phyloP scores from a whole-genome alignment of 2,888 invertebrate species.

The Hofmannophila pseudospretella region DNA sequence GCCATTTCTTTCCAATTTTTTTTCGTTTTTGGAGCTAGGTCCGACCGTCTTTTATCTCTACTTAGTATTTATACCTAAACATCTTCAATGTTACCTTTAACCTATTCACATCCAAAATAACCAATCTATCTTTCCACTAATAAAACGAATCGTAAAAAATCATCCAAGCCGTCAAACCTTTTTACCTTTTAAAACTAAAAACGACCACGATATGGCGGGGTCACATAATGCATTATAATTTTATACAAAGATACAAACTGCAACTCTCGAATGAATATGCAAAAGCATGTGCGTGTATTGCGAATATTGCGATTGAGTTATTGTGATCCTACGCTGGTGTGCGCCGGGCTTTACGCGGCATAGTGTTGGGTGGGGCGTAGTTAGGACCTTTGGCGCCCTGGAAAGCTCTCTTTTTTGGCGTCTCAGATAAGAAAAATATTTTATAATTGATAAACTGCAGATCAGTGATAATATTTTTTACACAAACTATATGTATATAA shows the following conservation, averaged over 20 bases:
- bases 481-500: no score
- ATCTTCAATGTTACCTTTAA: no score
- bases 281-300: slow-evolving; percentile 58
- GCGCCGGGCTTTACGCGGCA: slow-evolving; percentile 24
- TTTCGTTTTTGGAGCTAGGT: no score
- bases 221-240: slow-evolving; percentile 77
- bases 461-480: no score
- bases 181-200: slow-evolving; percentile 36
- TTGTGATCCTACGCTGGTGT: slow-evolving; percentile 53
- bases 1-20: no score
- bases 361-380: slow-evolving; percentile 15
- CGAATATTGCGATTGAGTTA: slow-evolving; percentile 70
- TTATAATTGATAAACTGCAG: no score
- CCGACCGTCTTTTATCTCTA: no score
- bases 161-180: slow-evolving; percentile 6
- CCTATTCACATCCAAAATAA: neutral
- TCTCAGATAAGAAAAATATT: no score
- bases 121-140: slow-evolving; percentile 1
- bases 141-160: neutral
- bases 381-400: neutral
- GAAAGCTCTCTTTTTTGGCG: no score
- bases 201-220: slow-evolving; percentile 38
- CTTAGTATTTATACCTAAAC: no score
- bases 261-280: slow-evolving; percentile 73
- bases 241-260: slow-evolving; percentile 76